A percentile compares a stretch with the other conserved stretches of the same genome.
Evolutionary conservation across 2,797 vertebrate genomes (phyloP).

Genomic region (Hydrocynus forskahlii): DNA sequence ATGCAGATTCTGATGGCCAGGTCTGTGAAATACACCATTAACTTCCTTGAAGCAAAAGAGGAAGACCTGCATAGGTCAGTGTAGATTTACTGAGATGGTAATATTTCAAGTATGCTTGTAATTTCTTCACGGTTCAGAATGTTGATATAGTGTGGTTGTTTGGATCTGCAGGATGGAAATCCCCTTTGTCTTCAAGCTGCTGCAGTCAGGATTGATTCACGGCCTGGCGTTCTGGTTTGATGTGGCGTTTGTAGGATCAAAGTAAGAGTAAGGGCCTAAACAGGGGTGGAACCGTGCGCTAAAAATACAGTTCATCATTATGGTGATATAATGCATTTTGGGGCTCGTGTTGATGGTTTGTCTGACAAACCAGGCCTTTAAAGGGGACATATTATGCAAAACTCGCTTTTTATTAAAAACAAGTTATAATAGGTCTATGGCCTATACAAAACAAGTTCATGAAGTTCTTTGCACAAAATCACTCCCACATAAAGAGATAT

Average conservation of each 20-base stretch:
- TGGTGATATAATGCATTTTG: too few species aligned
- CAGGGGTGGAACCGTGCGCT: too few species aligned
- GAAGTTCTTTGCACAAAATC: too few species aligned
- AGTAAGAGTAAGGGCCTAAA: slow-evolving; percentile 59
- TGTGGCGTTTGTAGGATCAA: slow-evolving; percentile 81
- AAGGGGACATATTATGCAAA: too few species aligned
- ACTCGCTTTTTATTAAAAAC: too few species aligned
- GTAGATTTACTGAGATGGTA: background rate
- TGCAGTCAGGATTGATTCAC: slow-evolving; percentile 81
- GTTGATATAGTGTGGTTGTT: background rate
- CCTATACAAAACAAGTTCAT: too few species aligned
- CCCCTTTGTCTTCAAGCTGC: slow-evolving; percentile 81
- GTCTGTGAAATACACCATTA: slow-evolving; percentile 82
- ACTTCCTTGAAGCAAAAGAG: slow-evolving; percentile 78
- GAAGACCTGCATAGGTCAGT: slow-evolving; percentile 79
- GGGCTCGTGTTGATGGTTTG: too few species aligned
- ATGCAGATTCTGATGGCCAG: slow-evolving; percentile 80
- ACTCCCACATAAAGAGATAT: too few species aligned
- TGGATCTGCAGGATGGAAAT: slow-evolving; percentile 79
- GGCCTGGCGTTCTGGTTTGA: slow-evolving; percentile 87
- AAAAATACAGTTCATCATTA: too few species aligned
- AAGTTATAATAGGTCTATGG: too few species aligned
- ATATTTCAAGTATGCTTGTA: background rate
- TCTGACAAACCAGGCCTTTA: too few species aligned
- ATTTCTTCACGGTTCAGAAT: background rate